Percentiles rank a stretch among this genome's conserved stretches.
Conservation (phyloP, 2,888 invertebrate species). For the Brachyptera putata region DNA sequence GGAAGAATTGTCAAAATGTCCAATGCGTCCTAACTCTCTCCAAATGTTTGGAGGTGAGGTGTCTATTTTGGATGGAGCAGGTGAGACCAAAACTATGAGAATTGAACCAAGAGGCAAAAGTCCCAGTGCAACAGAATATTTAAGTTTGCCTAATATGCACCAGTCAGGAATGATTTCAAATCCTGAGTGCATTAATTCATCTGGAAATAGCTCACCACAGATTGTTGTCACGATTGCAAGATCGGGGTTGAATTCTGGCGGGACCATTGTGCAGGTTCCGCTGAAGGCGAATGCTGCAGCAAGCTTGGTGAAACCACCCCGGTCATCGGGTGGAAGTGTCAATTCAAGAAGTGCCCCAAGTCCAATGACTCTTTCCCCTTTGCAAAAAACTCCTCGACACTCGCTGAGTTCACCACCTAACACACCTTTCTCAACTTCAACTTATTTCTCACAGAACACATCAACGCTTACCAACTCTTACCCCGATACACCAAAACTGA, state of each 20-base stretch:
- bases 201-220: constrained; percentile 37
- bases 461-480: constrained; percentile 29
- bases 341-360: constrained; percentile 2
- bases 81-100: constrained; percentile 63
- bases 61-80: constrained; percentile 64
- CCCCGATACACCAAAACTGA: constrained; percentile 54
- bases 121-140: constrained; percentile 7
- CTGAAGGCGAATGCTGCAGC: constrained; percentile 22
- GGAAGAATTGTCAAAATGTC: constrained; percentile 53
- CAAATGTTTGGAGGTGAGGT: constrained; percentile 78
- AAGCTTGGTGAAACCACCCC: constrained; percentile 21
- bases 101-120: constrained; percentile 53
- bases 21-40: constrained; percentile 40
- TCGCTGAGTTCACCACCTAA: constrained; percentile 20
- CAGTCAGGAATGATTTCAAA: constrained; percentile 40
- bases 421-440: constrained; percentile 20
- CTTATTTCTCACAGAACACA: constrained; percentile 38
- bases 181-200: constrained; percentile 55
- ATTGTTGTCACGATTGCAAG: constrained; percentile 58
- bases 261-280: constrained; percentile 52
- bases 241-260: constrained; percentile 77
- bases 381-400: constrained; percentile 16
- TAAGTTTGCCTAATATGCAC: background rate
- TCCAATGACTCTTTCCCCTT: constrained; percentile 14
- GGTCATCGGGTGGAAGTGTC: constrained; percentile 20